Evolutionary conservation across 2,113 vertebrate species (phyloP).

Genomic region (Sinocyclocheilus anshuiensis): DNA sequence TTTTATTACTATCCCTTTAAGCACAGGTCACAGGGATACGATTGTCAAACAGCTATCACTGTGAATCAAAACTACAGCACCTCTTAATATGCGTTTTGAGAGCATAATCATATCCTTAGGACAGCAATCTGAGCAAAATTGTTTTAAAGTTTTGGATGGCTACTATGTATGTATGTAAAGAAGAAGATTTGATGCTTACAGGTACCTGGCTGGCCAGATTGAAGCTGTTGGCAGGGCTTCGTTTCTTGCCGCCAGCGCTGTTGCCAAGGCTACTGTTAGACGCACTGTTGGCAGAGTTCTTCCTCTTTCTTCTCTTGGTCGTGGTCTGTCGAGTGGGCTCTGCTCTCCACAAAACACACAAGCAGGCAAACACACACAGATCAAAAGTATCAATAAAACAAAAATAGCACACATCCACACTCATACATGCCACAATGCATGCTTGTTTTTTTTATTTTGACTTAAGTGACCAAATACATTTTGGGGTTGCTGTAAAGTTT

Average conservation of each 20-base stretch:
- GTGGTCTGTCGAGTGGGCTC: constrained; percentile 96
- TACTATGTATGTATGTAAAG: constrained; percentile 34
- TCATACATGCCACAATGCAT: constrained; percentile 5
- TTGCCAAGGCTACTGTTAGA: constrained; percentile 92
- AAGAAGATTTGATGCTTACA: constrained; percentile 95
- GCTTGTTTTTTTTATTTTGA: too few species aligned
- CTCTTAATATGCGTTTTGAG: neutral
- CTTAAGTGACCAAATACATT: neutral
- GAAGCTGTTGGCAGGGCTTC: constrained; percentile 90
- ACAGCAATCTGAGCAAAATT: neutral
- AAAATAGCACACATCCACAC: neutral
- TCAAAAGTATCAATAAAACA: neutral
- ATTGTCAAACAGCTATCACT: neutral
- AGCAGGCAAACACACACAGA: constrained; percentile 56
- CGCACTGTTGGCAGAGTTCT: constrained; percentile 97
- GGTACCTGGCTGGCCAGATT: constrained; percentile 99
- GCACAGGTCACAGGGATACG: neutral
- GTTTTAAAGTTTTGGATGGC: neutral
- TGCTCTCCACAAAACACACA: constrained; percentile 68
- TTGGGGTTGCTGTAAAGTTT: neutral
- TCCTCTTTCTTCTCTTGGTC: constrained; percentile 97
- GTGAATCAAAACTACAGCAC: neutral
- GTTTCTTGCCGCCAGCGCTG: constrained; percentile 90
- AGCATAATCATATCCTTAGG: neutral
- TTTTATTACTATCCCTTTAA: neutral